A percentile compares a stretch with the other conserved stretches of the same genome.
Conservation (phyloP, 2,797 vertebrate species). For the Menidia menidia region DNA sequence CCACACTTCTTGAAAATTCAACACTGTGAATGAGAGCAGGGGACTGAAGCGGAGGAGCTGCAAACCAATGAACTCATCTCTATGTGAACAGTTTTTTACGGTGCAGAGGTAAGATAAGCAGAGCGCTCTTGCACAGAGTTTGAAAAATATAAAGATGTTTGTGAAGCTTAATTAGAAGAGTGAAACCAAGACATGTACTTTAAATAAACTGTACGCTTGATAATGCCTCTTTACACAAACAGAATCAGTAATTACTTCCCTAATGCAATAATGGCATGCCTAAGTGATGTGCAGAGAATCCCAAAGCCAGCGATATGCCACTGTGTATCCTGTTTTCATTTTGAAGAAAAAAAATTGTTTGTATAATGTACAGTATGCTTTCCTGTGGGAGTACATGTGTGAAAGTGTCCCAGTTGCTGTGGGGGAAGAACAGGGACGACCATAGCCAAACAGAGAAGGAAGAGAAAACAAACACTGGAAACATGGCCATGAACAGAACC, state of each 20-base stretch:
- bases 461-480: conserved; percentile 78
- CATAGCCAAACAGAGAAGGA: conserved; percentile 69
- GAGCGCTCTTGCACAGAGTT: too few relatives aligned
- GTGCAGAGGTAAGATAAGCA: background rate
- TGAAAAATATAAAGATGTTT: background rate
- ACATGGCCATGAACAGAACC: conserved; percentile 72
- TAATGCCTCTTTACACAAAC: conserved; percentile 12
- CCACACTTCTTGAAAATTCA: conserved; percentile 94
- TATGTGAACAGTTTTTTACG: background rate
- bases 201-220: conserved; percentile 13
- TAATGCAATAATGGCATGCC: conserved; percentile 8
- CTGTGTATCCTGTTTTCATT: conserved; percentile 71
- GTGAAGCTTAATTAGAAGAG: background rate
- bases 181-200: background rate
- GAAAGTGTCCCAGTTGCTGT: conserved; percentile 69
- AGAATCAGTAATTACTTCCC: conserved; percentile 12
- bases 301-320: conserved; percentile 42
- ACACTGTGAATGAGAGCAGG: conserved; percentile 74
- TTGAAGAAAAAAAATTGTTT: conserved; percentile 45
- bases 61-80: background rate
- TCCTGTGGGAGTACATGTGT: conserved; percentile 80
- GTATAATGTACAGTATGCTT: conserved; percentile 69
- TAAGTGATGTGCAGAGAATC: conserved; percentile 37
- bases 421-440: conserved; percentile 61
- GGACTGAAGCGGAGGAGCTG: background rate